Evolutionary conservation across 2,888 invertebrate genomes (phyloP), one percentile per base, ranked within the genome.

Genomic region (Phyto melanocephala): DNA sequence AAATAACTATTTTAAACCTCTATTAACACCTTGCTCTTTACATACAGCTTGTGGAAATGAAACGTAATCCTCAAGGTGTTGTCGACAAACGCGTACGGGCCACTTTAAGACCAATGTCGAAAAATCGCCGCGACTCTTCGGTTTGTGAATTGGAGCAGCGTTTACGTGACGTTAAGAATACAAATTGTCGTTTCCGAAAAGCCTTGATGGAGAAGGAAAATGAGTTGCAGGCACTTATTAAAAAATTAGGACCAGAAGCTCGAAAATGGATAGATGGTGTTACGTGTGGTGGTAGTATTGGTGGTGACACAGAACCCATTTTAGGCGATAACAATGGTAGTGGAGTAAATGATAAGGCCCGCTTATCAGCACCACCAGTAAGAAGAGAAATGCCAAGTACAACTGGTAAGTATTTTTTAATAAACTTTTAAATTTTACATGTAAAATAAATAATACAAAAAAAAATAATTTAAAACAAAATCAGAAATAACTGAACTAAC

Each of bases 41-140:
- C 4, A 63, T 8, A 13, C 92, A 98, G 96, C 93, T 98, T 84
- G 94, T 98, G 84, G 98, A 98, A 91, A 93, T 98, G 70, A 95
- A 96, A 86, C 93, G 97, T 86, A 95, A 95, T 91, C 97, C 98
- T 0, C 95, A 95, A 86, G 97, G 96, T 0, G 94, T 95, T 5
- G 95, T 95, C 60, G 96, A 97, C 87, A 95, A 95, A 88, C 93
- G 97, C 75, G 95, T 97, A 80, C 93, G 98, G 47, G 96, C 98
- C 1, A 98, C 98, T 0, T 92, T 98, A 63, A 94, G 96, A 80
- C 97, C 97, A 1, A 94, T 94, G 93, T 95, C 96, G 3, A 95
- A 96, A 87, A 93, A 93, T 88, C 93, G 96, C 80, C 93, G 96
- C 84, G 95, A 96, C 87, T 96, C 96, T 0, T 95, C 95, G 7